Base-by-base conservation (phyloP, 2,888 invertebrate species). In the Pristionchus fissidentatus region DNA sequence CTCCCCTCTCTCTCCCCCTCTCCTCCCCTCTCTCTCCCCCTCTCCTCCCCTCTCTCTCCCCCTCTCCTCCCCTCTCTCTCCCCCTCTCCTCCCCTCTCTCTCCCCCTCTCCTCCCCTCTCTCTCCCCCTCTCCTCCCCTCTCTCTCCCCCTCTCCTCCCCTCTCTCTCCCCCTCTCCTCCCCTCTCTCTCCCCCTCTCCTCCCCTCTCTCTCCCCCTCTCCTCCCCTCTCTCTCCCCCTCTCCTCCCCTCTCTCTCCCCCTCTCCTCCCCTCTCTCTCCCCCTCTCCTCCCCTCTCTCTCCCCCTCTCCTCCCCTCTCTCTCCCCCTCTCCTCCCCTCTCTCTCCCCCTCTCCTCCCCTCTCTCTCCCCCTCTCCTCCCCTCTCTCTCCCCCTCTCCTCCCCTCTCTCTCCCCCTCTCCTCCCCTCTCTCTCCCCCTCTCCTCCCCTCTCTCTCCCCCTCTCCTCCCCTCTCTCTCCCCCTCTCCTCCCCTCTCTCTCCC, bases 51-150 rank as follows among this genome's bases (percentile, higher is more conserved):
- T 15, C 32, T 13, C 29, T 43, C 49, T 4, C 32, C 41, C 19
- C 26, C 32, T 46, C 13, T 41, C 13, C 46, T 29, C 4, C 43
- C 46, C 46, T 19, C 22, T 46, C 29, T 15, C 78, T 60, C 70
- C 96, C 22, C 96, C 96, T 0, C 95, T 95, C 70, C 95, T 95
- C 0, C 94, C 95, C n/a, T 94, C 95, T 81, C 95, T 95, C 0
- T 94, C 95, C 0, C n/a, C n/a, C n/a, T n/a, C 13, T 46, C 29
- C 32, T 13, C 62, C 32, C 29, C 32, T 15, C 32, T 13, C 29
- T 43, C 49, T 4, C 32, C 41, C 19, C 26, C 32, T 46, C 13
- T 41, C 13, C 46, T 29, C 4, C 43, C 46, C 46, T 19, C 22
- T 46, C 29, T 15, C 78, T 60, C 70, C 96, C 22, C 96, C 96